These are phyloP conservation scores for Xestoiulus laeticollis DNA, from an alignment of 2,888 invertebrate species.

Conservation along the genomic window DNA sequence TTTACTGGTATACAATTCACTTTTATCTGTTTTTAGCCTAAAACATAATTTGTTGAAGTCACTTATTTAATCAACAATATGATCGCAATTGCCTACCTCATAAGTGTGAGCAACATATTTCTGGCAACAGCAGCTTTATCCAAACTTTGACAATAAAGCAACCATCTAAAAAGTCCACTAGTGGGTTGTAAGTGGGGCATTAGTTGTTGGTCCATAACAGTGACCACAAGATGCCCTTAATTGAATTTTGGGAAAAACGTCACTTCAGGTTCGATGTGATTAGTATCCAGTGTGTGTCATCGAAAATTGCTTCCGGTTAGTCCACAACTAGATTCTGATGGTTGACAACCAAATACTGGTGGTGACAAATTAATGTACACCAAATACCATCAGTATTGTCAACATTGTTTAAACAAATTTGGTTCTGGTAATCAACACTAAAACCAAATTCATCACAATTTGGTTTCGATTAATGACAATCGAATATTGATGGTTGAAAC, in stretches of 20 bases:
- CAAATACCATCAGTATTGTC: too few species aligned
- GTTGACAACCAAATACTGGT: too few species aligned
- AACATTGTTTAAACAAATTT: background rate
- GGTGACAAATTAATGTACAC: too few species aligned
- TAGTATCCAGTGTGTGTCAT: background rate
- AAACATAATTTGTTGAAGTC: too few species aligned
- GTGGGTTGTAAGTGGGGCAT: background rate
- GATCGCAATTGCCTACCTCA: conserved; percentile 46
- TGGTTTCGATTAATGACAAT: too few species aligned
- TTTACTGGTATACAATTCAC: too few species aligned
- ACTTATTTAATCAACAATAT: too few species aligned
- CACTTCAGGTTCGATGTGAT: too few species aligned
- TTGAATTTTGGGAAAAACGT: background rate
- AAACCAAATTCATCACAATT: too few species aligned
- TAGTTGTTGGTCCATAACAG: background rate
- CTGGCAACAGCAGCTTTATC: conserved; percentile 43
- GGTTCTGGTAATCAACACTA: background rate
- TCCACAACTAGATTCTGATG: background rate
- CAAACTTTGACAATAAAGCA: conserved; percentile 51
- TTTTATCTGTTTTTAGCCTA: too few species aligned
- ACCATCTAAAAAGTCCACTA: conserved; percentile 45
- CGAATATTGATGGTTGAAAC: too few species aligned
- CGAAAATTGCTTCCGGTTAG: background rate
- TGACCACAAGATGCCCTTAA: background rate
- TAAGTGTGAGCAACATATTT: background rate